Conservation (phyloP, 2,888 invertebrate genomes). For the Teinopalpus imperialis region DNA sequence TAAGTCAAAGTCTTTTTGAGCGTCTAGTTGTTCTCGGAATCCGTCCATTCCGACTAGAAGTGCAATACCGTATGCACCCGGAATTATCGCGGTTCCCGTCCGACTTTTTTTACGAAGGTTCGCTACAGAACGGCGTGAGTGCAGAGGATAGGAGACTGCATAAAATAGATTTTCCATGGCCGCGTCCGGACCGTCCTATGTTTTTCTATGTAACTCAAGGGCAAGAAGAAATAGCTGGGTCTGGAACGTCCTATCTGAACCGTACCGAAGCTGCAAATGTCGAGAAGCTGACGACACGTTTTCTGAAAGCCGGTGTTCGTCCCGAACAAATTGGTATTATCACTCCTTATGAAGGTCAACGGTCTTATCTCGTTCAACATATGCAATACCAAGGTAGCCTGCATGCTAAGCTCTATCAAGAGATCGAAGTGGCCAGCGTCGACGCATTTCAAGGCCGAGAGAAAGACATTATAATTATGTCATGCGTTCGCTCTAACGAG, state of each 20-base stretch:
- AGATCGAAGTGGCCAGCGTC: conserved; percentile 99
- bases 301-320: conserved; percentile 96
- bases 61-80: conserved; percentile 99
- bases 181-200: conserved; percentile 97
- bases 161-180: conserved; percentile 99
- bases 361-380: conserved; percentile 98
- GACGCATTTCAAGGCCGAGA: conserved; percentile 99
- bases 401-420: conserved; percentile 97
- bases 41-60: conserved; percentile 97
- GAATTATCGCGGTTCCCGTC: conserved; percentile 98
- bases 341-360: conserved; percentile 99
- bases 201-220: conserved; percentile 99
- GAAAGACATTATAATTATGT: conserved; percentile 99
- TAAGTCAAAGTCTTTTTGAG: conserved; percentile 98
- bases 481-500: conserved; percentile 98
- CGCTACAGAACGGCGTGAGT: conserved; percentile 98
- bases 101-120: conserved; percentile 99
- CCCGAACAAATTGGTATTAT: conserved; percentile 99
- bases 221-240: conserved; percentile 99
- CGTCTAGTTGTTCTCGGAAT: conserved; percentile 98
- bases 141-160: conserved; percentile 95
- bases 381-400: conserved; percentile 99
- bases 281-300: conserved; percentile 97
- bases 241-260: conserved; percentile 99
- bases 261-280: conserved; percentile 99